Evolutionary conservation across 2,113 vertebrate genomes (phyloP).

Genomic region (Synchiropus splendidus): DNA sequence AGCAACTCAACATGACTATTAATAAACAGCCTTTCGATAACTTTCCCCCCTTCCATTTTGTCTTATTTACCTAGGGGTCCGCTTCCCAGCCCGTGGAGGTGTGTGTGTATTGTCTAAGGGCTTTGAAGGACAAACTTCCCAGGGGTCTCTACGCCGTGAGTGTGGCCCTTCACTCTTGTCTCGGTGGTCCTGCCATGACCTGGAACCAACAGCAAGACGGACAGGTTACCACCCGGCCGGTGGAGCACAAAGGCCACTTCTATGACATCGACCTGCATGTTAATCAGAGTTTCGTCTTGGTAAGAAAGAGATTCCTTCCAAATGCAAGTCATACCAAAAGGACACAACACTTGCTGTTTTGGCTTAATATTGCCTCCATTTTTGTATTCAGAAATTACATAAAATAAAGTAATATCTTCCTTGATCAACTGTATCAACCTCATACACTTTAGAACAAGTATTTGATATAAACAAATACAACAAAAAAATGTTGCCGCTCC

Average conservation of each 20-base stretch:
- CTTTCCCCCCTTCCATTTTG: too few relatives aligned
- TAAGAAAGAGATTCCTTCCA: constrained; percentile 67
- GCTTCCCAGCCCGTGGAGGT: constrained; percentile 69
- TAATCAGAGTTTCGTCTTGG: constrained; percentile 72
- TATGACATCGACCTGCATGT: constrained; percentile 72
- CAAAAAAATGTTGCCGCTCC: too few relatives aligned
- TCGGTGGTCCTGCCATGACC: constrained; percentile 61
- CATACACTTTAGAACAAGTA: too few relatives aligned
- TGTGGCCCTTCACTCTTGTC: constrained; percentile 66
- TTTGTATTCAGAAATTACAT: too few relatives aligned
- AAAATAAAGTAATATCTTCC: too few relatives aligned
- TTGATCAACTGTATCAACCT: too few relatives aligned
- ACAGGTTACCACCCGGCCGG: constrained; percentile 48
- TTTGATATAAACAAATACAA: too few relatives aligned
- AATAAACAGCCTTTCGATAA: too few relatives aligned
- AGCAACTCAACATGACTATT: too few relatives aligned
- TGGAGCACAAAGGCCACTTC: constrained; percentile 71
- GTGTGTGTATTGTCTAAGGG: constrained; percentile 71
- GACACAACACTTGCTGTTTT: too few relatives aligned
- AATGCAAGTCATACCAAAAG: too few relatives aligned
- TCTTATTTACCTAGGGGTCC: constrained; percentile 8
- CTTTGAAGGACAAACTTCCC: constrained; percentile 80
- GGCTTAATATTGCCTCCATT: too few relatives aligned
- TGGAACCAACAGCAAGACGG: constrained; percentile 47
- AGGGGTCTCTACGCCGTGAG: constrained; percentile 72